Percentiles rank a stretch among this genome's conserved stretches.
phyloP scores from a whole-genome alignment of 2,888 invertebrate species.

The Leptothorax acervorum region DNA sequence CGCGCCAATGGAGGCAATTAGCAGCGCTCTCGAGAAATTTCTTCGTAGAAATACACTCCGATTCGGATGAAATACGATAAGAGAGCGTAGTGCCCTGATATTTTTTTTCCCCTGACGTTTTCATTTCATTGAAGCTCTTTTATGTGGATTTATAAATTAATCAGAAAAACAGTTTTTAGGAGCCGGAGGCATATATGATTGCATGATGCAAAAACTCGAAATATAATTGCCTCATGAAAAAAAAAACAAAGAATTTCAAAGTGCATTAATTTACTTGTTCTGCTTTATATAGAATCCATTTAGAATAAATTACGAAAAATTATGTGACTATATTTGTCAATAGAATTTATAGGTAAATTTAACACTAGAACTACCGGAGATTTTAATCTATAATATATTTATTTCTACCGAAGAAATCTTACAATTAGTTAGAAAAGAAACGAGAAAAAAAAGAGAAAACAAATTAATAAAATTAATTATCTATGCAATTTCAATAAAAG shows the following conservation, averaged over 20 bases:
- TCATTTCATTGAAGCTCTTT: not conserved
- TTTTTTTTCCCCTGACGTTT: not conserved
- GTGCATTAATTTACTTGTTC: not conserved
- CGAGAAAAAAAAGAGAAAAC: too few species aligned
- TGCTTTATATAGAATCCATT: not conserved
- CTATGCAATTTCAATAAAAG: too few species aligned
- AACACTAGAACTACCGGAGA: not conserved
- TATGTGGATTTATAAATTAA: not conserved
- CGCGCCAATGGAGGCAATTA: conserved; percentile 33
- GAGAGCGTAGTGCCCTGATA: not conserved
- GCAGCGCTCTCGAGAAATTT: not conserved
- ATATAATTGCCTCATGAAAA: not conserved
- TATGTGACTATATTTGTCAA: not conserved
- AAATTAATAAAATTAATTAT: too few species aligned
- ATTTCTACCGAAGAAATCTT: too few species aligned
- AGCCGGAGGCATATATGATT: not conserved
- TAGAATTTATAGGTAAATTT: not conserved
- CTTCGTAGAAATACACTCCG: conserved; percentile 4
- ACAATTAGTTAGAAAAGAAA: too few species aligned
- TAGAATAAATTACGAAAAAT: not conserved
- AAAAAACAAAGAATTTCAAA: not conserved
- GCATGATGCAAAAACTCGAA: not conserved
- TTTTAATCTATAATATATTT: too few species aligned
- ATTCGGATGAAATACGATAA: conserved; percentile 25
- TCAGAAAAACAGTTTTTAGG: not conserved